Conservation (phyloP, 2,888 invertebrate species). For the Clusia tigrina region DNA sequence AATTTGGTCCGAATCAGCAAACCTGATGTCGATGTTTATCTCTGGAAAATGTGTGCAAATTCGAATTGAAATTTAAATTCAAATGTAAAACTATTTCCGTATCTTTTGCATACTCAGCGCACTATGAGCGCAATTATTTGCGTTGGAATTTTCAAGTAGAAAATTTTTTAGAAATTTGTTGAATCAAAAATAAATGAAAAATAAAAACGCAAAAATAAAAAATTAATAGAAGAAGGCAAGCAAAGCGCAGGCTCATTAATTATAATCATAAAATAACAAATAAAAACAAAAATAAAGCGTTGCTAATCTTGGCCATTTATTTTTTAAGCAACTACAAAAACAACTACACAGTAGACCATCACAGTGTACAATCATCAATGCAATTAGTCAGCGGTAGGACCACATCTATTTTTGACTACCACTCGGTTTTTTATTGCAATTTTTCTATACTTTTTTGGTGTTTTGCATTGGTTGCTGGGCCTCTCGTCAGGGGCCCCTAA, state of each 20-base stretch:
- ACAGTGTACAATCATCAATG: slow-evolving; percentile 4
- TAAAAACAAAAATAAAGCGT: slow-evolving; percentile 7
- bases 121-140: slow-evolving; percentile 6
- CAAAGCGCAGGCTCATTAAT: slow-evolving; percentile 23
- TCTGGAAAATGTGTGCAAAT: slow-evolving; percentile 8
- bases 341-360: slow-evolving; percentile 11
- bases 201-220: neutral
- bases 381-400: neutral
- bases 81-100: neutral
- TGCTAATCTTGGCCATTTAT: neutral
- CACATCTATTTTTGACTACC: neutral
- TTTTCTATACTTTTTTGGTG: neutral
- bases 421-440: neutral
- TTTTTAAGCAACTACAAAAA: neutral
- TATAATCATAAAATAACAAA: neutral
- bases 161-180: slow-evolving; percentile 4
- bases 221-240: too few species aligned
- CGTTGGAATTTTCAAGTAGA: neutral
- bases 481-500: too few species aligned
- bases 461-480: neutral
- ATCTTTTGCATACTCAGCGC: neutral
- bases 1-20: neutral
- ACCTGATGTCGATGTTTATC: neutral
- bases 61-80: slow-evolving; percentile 4
- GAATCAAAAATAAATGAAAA: neutral